These are phyloP conservation scores for Coremacera marginata DNA, from an alignment of 2,888 invertebrate genomes.

Conservation along the genomic window DNA sequence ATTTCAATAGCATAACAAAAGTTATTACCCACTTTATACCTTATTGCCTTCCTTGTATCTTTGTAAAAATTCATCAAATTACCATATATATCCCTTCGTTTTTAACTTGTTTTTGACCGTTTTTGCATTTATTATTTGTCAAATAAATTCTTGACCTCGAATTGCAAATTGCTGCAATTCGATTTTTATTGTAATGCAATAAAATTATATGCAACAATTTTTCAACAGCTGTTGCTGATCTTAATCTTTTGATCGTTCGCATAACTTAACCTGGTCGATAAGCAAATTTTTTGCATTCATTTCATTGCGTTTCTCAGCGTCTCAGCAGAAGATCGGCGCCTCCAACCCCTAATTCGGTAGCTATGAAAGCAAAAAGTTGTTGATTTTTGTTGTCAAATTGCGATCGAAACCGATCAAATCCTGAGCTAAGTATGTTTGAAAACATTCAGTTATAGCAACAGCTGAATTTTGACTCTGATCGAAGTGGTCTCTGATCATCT, in stretches of 20 bases:
- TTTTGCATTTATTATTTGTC: constrained; percentile 14
- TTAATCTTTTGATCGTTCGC: background rate
- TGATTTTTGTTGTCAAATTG: constrained; percentile 13
- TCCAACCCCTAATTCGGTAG: background rate
- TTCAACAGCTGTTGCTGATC: constrained; percentile 5
- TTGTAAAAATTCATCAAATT: no score
- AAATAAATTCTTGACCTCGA: constrained; percentile 43
- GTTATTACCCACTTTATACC: background rate
- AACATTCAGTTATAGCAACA: background rate
- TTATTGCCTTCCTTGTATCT: no score
- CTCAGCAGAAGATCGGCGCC: background rate
- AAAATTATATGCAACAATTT: constrained; percentile 3
- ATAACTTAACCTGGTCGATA: background rate
- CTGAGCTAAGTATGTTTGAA: background rate
- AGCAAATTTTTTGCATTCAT: background rate
- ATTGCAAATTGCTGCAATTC: constrained; percentile 38
- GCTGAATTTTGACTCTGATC: constrained; percentile 3
- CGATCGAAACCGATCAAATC: background rate
- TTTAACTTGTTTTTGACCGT: background rate
- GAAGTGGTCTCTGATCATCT: background rate
- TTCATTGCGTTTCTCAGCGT: background rate
- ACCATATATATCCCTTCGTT: no score
- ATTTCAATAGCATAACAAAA: background rate
- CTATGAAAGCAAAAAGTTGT: background rate
- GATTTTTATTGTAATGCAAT: constrained; percentile 16